Base-by-base conservation (phyloP, 2,797 vertebrate genomes). In the Phalanger gymnotis region DNA sequence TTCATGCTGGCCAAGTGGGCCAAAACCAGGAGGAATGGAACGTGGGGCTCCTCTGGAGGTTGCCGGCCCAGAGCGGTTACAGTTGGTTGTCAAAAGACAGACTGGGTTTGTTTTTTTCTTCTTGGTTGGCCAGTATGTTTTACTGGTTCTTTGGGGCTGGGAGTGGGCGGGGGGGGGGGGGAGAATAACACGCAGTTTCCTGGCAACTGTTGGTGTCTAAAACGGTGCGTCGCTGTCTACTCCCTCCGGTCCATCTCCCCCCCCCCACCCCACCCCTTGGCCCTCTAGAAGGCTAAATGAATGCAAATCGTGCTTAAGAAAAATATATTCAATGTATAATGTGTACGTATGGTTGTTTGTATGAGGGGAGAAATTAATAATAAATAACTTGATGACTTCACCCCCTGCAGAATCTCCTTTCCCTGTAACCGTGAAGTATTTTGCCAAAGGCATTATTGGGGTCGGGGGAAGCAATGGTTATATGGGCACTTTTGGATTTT, bases 21-120 rank as follows among this genome's bases (percentile, higher is more conserved):
- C 73, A 81, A 47, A 81, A 81, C 40, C n/a, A 81, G 73, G 40
- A 81, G 19, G 19, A 81, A 47, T 2, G 73, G 22, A 40, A 40
- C n/a, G 0, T 73, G 95, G 47, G 54, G 73, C 92, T 25, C 1
- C 30, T 54, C 90, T 93, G 94, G 92, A 95, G 95, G 94, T 91
- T 47, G 96, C 95, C 90, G 90, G 91, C 94, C 94, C 95, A 56
- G 54, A 92, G 94, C 97, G 98, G 97, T 98, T 98, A 58, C 97
- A 97, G 97, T 96, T 31, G 97, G 96, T 95, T 97, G 97, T 92
- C 97, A 95, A 96, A 98, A 97, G 97, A 98, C 98, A 98, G 98
- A 97, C 97, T 94, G 2, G 0, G 95, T 51, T 97, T 98, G 96
- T 98, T 87, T 97, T 97, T 97, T 91, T 25, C 27, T 55, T 55